Base-by-base conservation (phyloP, 2,888 invertebrate genomes). In the Agriopis marginaria region DNA sequence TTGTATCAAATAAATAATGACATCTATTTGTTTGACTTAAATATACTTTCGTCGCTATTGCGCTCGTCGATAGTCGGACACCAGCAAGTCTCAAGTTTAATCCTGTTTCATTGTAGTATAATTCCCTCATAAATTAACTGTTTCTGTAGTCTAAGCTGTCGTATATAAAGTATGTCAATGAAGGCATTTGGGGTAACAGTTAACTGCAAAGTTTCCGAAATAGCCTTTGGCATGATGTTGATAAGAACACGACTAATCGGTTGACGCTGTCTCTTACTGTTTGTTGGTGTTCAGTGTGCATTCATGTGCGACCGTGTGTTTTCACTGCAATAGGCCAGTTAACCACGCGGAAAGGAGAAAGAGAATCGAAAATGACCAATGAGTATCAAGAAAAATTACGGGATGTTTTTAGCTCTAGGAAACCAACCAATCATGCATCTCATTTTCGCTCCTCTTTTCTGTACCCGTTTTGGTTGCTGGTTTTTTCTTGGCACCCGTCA, bases 271-370 rank as follows among this genome's bases (percentile, higher is more conserved):
- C 80, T 84, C 78, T 77, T 69, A 76, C 74, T 86, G 89, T 92
- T 90, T 92, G 91, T 91, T 92, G 93, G 93, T 93, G 92, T 93
- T 92, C 91, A 89, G 93, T 92, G 93, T 93, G 91, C 91, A 87
- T 87, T 87, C 85, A 76, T 76, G 82, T 85, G 79, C 78, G 77
- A 75, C 79, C 77, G 82, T 82, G 78, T 83, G 78, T 84, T 80
- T 75, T 77, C 73, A 76, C 72, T 73, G 58, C 71, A 40, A 54
- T 61, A 54, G 45, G 66, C 59, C 53, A 62, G 53, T 58, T 63
- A 47, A 62, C 39, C 53, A 49, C 49, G 23, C 55, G 44, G 54
- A 14, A 40, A 53, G 39, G n/a, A 53, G n/a, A 54, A 23, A 45
- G 45, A 45, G 12, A 51, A 53, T 23, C 53, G 56, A 53, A 58